phyloP scores from a whole-genome alignment of 2,113 vertebrate species.

The Passer montanus region DNA sequence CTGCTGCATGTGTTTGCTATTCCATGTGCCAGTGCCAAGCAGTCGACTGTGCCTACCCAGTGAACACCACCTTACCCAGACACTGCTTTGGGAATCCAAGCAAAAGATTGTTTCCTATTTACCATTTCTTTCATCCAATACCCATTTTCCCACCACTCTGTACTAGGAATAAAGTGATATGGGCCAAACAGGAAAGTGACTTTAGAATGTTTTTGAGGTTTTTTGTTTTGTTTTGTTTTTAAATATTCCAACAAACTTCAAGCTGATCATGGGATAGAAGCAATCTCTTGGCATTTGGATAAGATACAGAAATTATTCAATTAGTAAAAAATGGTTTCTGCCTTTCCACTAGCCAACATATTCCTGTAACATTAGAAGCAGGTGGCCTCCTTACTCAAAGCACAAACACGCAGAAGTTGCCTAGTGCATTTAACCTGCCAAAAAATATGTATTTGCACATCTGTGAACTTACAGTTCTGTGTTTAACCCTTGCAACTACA shows the following conservation, averaged over 20 bases:
- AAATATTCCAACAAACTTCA: conserved; percentile 15
- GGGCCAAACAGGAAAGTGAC: conserved; percentile 10
- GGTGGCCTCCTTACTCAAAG: conserved; percentile 61
- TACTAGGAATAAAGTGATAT: not conserved
- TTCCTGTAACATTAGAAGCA: conserved; percentile 64
- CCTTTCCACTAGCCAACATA: conserved; percentile 50
- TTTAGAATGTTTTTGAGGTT: not conserved
- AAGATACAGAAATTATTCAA: conserved; percentile 52
- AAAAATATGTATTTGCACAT: conserved; percentile 28
- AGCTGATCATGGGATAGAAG: conserved; percentile 17
- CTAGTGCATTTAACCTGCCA: conserved; percentile 43
- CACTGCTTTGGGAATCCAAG: not conserved
- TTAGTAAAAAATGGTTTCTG: conserved; percentile 46
- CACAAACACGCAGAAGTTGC: conserved; percentile 40
- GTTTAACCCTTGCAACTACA: conserved; percentile 20
- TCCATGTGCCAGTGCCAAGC: not conserved
- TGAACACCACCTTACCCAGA: not conserved
- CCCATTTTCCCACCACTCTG: not conserved
- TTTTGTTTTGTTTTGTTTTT: not conserved
- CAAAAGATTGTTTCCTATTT: not conserved
- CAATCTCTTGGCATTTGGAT: conserved; percentile 3
- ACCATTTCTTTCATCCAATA: not conserved
- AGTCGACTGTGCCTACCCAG: not conserved
- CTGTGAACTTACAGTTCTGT: not conserved
- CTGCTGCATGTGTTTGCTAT: conserved; percentile 28